Percentiles rank a stretch among this genome's conserved stretches.
Conservation (phyloP, 2,888 invertebrate species). For the Cephus pygmeus region DNA sequence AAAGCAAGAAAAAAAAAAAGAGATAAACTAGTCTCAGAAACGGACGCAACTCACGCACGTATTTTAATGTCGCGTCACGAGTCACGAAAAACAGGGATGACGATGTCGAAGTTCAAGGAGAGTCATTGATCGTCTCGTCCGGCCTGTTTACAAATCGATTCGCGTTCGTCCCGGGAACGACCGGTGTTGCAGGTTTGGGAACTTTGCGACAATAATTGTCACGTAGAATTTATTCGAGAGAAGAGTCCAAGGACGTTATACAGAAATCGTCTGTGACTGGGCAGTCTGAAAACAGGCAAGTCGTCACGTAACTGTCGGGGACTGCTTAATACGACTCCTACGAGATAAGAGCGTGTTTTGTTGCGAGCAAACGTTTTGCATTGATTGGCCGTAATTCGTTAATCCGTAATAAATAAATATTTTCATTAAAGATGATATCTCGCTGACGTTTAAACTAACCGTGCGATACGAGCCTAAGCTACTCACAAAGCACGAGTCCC, state of each 20-base stretch:
- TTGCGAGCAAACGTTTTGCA: no score
- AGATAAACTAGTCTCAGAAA: not conserved
- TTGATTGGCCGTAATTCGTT: not conserved
- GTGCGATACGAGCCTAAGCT: not conserved
- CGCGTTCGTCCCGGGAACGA: not conserved
- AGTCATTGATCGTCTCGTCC: constrained; percentile 30
- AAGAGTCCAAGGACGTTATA: not conserved
- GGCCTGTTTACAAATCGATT: constrained; percentile 24
- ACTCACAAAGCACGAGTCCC: not conserved
- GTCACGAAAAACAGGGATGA: not conserved
- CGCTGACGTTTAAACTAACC: not conserved
- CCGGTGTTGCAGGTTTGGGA: not conserved
- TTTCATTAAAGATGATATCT: not conserved
- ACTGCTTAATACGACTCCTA: no score
- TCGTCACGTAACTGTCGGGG: no score
- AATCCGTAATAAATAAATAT: not conserved
- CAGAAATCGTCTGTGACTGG: not conserved
- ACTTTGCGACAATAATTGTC: not conserved
- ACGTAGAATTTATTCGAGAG: not conserved
- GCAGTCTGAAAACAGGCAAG: no score
- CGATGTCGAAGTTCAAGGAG: constrained; percentile 26
- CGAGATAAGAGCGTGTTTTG: no score
- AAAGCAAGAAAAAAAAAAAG: not conserved
- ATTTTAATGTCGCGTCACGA: not conserved
- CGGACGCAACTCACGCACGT: not conserved